Base-by-base conservation (phyloP, 2,888 invertebrate genomes). In the Xestia rhomboidea region DNA sequence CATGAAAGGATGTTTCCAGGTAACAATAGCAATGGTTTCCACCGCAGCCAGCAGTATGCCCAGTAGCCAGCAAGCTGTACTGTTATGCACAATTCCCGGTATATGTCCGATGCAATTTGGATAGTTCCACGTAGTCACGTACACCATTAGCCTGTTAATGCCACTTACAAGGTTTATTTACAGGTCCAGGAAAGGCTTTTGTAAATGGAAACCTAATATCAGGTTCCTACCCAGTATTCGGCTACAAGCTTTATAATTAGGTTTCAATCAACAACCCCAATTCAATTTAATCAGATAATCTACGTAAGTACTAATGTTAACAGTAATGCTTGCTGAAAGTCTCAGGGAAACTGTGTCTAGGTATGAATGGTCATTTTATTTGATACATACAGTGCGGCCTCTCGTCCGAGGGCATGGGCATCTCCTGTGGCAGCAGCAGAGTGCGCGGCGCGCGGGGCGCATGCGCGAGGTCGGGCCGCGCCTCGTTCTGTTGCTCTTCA, bases 331-430 rank as follows among this genome's bases (percentile, higher is more conserved):
- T 27, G 27, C 57, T 27, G 27, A 18, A 18, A 15, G 7, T 18
- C 18, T 60, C 18, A 30, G 27, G 8, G 30, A 62, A 62, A 62
- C 10, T 60, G 30, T 21, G 30, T 18, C 71, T 30, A 1, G 5
- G 24, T 41, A 34, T 27, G 73, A 34, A 44, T 64, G 21, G 57
- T 54, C 0, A 38, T 2, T 57, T 34, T 49, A 10, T 21, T 34
- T 0, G 13, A 57, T 90, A 97, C 98, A 97, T 93, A 98, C 98
- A 98, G 91, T 98, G 98, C 82, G 98, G 98, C 94, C 98, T 97
- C 92, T 97, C 97, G 84, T 97, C 97, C 72, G 97, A 79, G 41
- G 86, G 96, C 90, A 97, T 95, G 62, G 86, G 96, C 90, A 97
- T 95, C 46, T 97, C 97, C 90, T 97, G 97, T 74, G 97, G 97